Percentiles rank a stretch among this genome's conserved stretches.
Conservation (phyloP, 2,888 invertebrate species). For the Psococerastis gibbosa region DNA sequence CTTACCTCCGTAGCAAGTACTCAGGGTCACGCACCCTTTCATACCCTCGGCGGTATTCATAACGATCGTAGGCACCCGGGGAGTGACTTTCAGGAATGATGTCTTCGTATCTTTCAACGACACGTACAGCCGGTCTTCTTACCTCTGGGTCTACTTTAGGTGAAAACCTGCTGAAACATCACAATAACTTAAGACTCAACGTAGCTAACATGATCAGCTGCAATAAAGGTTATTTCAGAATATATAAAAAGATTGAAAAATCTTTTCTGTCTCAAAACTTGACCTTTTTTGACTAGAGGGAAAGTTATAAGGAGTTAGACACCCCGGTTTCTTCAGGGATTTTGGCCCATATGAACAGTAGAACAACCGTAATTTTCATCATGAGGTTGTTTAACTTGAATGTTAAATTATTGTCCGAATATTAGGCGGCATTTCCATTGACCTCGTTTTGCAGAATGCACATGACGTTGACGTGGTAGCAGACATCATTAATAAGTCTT, state of each 20-base stretch:
- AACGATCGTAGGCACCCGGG: background rate
- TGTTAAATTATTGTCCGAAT: too few relatives aligned
- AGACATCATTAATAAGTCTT: too few relatives aligned
- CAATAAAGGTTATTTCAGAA: background rate
- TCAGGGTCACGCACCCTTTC: constrained; percentile 2
- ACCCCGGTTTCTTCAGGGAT: too few relatives aligned
- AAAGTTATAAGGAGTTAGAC: too few relatives aligned
- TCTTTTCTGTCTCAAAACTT: background rate
- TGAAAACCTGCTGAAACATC: constrained; percentile 4
- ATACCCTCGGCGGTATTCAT: constrained; percentile 2
- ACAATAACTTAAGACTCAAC: background rate
- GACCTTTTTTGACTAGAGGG: too few relatives aligned
- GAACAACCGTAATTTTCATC: too few relatives aligned
- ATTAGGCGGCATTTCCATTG: too few relatives aligned
- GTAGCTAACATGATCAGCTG: too few relatives aligned
- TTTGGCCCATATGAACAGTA: too few relatives aligned
- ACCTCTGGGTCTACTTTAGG: background rate
- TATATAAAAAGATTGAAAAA: background rate
- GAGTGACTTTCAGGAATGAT: background rate
- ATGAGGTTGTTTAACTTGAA: too few relatives aligned
- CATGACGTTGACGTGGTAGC: too few relatives aligned
- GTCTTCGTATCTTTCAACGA: constrained; percentile 5
- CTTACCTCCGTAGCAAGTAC: constrained; percentile 1
- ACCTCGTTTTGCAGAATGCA: too few relatives aligned
- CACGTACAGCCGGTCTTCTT: background rate